Evolutionary conservation across 2,888 invertebrate genomes (phyloP).

Genomic region (Bombyx huttoni): DNA sequence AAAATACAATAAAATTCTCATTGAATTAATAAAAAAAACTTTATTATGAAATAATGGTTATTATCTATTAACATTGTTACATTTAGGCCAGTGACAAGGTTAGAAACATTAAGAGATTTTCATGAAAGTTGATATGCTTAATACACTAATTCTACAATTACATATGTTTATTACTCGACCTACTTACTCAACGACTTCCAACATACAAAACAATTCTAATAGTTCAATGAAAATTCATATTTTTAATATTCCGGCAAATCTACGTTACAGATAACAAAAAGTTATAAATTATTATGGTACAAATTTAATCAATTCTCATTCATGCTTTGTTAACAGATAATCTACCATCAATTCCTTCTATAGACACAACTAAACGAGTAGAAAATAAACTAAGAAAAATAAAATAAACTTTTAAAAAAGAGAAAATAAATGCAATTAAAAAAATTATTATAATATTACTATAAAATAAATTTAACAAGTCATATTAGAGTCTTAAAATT

Average conservation of each 20-base stretch:
- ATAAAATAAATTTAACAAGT: slow-evolving; percentile 63
- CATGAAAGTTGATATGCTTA: slow-evolving; percentile 63
- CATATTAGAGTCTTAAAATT: slow-evolving; percentile 37
- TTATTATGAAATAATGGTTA: slow-evolving; percentile 70
- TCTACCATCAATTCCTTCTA: slow-evolving; percentile 56
- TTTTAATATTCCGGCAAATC: background rate
- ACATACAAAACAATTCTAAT: background rate
- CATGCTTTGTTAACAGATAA: slow-evolving; percentile 63
- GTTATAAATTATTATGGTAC: slow-evolving; percentile 7
- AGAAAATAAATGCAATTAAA: slow-evolving; percentile 70
- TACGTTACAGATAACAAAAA: slow-evolving; percentile 3
- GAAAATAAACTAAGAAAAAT: slow-evolving; percentile 59
- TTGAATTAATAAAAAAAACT: slow-evolving; percentile 50
- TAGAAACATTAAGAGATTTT: slow-evolving; percentile 52
- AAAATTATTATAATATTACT: slow-evolving; percentile 56
- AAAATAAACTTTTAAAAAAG: slow-evolving; percentile 57
- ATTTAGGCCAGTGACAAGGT: slow-evolving; percentile 61
- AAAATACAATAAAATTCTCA: slow-evolving; percentile 13
- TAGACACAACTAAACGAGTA: slow-evolving; percentile 44
- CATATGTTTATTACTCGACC: background rate
- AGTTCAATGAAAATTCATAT: background rate
- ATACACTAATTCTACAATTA: slow-evolving; percentile 1
- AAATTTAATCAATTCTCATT: background rate
- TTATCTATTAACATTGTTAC: slow-evolving; percentile 70
- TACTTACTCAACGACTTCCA: background rate